Evolutionary conservation across 1,140 invertebrate species (phyloP).

Genomic region (Lutraria rhynchaena): DNA sequence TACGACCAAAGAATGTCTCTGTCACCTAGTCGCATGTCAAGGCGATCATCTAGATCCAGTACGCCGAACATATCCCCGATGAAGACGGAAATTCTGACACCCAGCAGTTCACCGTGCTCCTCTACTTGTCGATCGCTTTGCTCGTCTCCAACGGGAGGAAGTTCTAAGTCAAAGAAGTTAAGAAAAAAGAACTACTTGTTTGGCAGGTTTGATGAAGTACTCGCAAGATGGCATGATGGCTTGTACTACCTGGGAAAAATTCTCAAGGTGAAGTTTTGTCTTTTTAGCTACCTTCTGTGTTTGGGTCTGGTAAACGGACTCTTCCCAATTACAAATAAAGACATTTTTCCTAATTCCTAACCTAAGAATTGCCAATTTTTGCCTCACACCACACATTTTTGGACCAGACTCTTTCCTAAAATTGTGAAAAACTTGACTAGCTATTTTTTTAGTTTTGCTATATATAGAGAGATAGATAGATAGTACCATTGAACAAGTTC

Average conservation of each 20-base stretch:
- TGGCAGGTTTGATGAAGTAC: conserved; percentile 21
- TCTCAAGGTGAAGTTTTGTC: conserved; percentile 34
- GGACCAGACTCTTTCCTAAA: no score
- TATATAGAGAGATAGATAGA: no score
- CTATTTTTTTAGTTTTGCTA: no score
- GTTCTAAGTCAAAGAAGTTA: background rate
- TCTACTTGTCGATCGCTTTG: conserved; percentile 9
- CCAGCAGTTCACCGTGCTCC: conserved; percentile 21
- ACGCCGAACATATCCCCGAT: conserved; percentile 27
- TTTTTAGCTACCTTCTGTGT: no score
- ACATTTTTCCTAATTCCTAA: no score
- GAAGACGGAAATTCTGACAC: conserved; percentile 34
- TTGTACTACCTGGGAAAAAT: conserved; percentile 43
- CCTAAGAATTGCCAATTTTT: no score
- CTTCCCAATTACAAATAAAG: no score
- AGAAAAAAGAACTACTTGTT: conserved; percentile 27
- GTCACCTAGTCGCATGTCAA: background rate
- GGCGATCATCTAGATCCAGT: conserved; percentile 20
- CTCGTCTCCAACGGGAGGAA: background rate
- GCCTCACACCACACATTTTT: no score
- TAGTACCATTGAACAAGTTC: no score
- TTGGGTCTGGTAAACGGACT: no score
- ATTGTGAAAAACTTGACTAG: no score
- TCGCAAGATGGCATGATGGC: conserved; percentile 46
- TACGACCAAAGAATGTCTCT: background rate